phyloP scores from a whole-genome alignment of 2,113 vertebrate species.

The Albula glossodonta region DNA sequence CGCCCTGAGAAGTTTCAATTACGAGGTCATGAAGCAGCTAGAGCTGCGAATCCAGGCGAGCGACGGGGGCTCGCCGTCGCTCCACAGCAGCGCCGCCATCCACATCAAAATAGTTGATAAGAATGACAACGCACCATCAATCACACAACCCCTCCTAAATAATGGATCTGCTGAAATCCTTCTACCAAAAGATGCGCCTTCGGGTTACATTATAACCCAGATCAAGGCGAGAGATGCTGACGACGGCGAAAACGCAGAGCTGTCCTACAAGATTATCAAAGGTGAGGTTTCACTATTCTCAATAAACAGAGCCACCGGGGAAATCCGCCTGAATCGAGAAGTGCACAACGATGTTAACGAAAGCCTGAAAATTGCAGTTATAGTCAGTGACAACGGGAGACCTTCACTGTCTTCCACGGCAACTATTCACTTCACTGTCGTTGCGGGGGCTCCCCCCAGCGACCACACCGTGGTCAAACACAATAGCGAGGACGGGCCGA shows the following conservation, averaged over 20 bases:
- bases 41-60: conserved; percentile 85
- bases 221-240: conserved; percentile 88
- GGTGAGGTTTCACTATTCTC: conserved; percentile 80
- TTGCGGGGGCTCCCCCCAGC: conserved; percentile 70
- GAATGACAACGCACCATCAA: conserved; percentile 87
- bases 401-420: conserved; percentile 82
- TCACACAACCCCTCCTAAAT: conserved; percentile 78
- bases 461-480: conserved; percentile 66
- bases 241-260: conserved; percentile 82
- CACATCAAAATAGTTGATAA: conserved; percentile 88
- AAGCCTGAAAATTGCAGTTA: conserved; percentile 76
- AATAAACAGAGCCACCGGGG: conserved; percentile 82
- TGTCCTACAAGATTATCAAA: conserved; percentile 81
- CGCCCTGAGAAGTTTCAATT: conserved; percentile 89
- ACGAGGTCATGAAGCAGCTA: conserved; percentile 83
- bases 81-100: conserved; percentile 84
- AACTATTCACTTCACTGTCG: conserved; percentile 81
- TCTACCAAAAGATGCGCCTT: conserved; percentile 82
- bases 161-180: conserved; percentile 85
- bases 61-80: conserved; percentile 86
- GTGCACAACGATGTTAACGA: conserved; percentile 81
- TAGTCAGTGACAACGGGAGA: conserved; percentile 80
- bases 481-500: conserved; percentile 59
- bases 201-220: conserved; percentile 81
- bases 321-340: conserved; percentile 79